Base-by-base conservation (phyloP, 1,140 invertebrate species). In the Sarcophaga peregrina region DNA sequence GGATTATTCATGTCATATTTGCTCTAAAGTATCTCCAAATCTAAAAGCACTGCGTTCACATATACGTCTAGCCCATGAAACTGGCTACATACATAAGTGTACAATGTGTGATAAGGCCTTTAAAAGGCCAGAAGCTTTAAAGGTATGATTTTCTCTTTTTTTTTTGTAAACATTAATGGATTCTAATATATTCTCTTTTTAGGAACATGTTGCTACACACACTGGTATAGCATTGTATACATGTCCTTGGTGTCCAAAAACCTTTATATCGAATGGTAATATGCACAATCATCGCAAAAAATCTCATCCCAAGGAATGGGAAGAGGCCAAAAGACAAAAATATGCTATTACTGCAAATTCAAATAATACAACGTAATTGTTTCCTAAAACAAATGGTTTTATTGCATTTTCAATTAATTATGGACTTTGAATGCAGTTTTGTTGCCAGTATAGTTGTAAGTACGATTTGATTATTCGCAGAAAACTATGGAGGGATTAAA, bases 241-340 rank as follows among this genome's bases (percentile, higher is more conserved):
- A 8, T 90, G 89, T 58, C 85, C 85, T 8, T 89, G 87, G 52
- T 90, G 89, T 17, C 74, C 85, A 6, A 85, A 87, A 75, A 90
- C 89, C 3, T 90, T 90, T 11, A 89, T 87, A 54, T 89, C 86
- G 7, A 86, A 87, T 46, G 87, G 87, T 17, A 90, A 90, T 75
- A 90, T 90, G 89, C 88, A 90, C 68, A 86, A 87, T 17, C 89
- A 90, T 85, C 87, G 87, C 47, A 90, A 90, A 84, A 90, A 90
- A 82, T 85, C 87, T 84, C 89, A 90, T 85, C 86, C 87, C 0
- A 87, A 86, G 11, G 89, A 90, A 37, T 83, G 78, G 46, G 76
- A 81, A 81, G 82, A 83, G 62, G 37, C 58, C 10, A 20, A 54
- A 37, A 75, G 74, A 62, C 47, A 82, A n/a, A 72, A 73, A 9